Percentiles rank a stretch among this genome's conserved stretches.
These are phyloP conservation scores for Melanotaenia boesemani DNA, from an alignment of 2,797 vertebrate species.

Conservation along the genomic window DNA sequence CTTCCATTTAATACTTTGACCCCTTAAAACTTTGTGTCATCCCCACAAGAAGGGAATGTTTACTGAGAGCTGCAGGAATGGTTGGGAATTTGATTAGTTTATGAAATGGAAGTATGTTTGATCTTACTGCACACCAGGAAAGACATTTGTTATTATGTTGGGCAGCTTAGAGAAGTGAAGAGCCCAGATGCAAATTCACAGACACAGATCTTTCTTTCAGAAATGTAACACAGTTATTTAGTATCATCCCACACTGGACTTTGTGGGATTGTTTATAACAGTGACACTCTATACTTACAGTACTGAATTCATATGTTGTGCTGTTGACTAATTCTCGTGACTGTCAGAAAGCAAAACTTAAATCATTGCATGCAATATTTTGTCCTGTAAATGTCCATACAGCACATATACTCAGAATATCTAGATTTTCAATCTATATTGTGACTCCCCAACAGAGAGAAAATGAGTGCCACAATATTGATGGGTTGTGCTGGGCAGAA, in stretches of 20 bases:
- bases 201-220: neutral
- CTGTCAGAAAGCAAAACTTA: conserved; percentile 1
- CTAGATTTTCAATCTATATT: neutral
- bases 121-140: conserved; percentile 17
- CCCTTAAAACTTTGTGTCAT: conserved; percentile 7
- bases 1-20: neutral
- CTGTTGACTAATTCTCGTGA: neutral
- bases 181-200: conserved; percentile 11
- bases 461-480: conserved; percentile 89
- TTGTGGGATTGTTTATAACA: neutral
- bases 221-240: neutral
- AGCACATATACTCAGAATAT: neutral
- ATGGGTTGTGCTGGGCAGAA: conserved; percentile 90
- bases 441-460: conserved; percentile 88
- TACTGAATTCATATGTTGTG: neutral
- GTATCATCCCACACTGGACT: neutral
- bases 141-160: conserved; percentile 1
- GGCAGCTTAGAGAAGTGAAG: neutral
- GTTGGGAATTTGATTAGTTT: neutral
- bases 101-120: conserved; percentile 26
- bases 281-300: neutral
- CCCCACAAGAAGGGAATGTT: rapidly evolving
- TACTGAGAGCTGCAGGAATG: conserved; percentile 6
- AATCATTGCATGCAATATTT: neutral
- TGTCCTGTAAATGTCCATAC: neutral